Evolutionary conservation across 2,113 vertebrate species (phyloP).

Genomic region (Muntiacus muntjak): DNA sequence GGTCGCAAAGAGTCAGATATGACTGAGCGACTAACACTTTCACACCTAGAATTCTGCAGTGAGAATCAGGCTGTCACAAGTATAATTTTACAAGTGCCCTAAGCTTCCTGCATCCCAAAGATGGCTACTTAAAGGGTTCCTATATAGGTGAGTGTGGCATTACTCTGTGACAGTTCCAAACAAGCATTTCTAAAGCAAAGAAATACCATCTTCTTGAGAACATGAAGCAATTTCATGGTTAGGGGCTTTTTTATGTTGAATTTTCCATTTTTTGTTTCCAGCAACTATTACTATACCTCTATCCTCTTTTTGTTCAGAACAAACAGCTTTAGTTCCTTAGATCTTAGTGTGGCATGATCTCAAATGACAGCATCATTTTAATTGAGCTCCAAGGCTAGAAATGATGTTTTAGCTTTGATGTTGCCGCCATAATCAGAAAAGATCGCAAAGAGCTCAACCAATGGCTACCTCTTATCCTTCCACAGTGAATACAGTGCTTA

Average conservation of each 20-base stretch:
- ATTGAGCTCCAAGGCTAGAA: background rate
- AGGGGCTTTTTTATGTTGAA: background rate
- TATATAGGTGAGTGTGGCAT: background rate
- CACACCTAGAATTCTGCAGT: background rate
- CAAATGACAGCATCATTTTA: slow-evolving; percentile 15
- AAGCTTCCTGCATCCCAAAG: background rate
- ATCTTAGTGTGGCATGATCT: background rate
- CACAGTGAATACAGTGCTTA: background rate
- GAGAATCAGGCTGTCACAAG: slow-evolving; percentile 15
- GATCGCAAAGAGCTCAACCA: background rate
- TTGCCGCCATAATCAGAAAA: background rate
- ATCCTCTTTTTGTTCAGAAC: background rate
- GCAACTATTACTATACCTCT: background rate
- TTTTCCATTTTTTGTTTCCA: slow-evolving; percentile 30
- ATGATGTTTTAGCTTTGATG: slow-evolving; percentile 36
- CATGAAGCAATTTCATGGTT: slow-evolving; percentile 11
- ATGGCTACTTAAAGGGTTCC: background rate
- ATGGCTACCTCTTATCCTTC: background rate
- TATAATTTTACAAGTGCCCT: background rate
- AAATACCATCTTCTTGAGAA: background rate
- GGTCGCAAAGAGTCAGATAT: background rate
- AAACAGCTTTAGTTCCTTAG: slow-evolving; percentile 24
- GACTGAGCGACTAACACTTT: background rate
- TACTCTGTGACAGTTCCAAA: background rate
- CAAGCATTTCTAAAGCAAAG: background rate